A percentile compares a stretch with the other conserved stretches of the same genome.
phyloP scores from a whole-genome alignment of 2,797 vertebrate genomes.

The Parotocinclus haroldoi region DNA sequence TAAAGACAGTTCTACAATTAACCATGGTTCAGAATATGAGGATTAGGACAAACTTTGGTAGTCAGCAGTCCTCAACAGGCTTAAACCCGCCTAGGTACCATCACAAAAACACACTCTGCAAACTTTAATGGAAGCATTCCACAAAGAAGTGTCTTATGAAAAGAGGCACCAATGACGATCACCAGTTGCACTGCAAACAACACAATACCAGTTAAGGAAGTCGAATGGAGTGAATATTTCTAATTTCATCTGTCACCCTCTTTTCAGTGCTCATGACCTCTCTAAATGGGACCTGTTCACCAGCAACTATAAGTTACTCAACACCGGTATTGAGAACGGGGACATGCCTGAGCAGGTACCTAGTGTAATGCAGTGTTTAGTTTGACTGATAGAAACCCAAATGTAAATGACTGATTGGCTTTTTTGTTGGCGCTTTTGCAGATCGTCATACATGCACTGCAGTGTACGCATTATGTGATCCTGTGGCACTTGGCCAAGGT shows the following conservation, averaged over 20 bases:
- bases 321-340: slow-evolving; percentile 98
- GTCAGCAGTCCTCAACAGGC: too few relatives aligned
- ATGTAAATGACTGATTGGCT: background rate
- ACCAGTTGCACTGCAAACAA: too few relatives aligned
- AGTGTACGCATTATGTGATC: slow-evolving; percentile 98
- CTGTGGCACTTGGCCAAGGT: slow-evolving; percentile 96
- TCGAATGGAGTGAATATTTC: too few relatives aligned
- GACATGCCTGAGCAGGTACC: slow-evolving; percentile 98
- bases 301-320: slow-evolving; percentile 96
- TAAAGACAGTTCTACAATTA: too few relatives aligned
- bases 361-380: background rate
- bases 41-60: too few relatives aligned
- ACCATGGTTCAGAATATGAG: too few relatives aligned
- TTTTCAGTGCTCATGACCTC: slow-evolving; percentile 91
- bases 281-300: slow-evolving; percentile 98
- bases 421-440: slow-evolving; percentile 52
- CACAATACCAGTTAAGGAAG: too few relatives aligned
- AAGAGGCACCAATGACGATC: too few relatives aligned
- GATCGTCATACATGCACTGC: slow-evolving; percentile 98
- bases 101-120: too few relatives aligned
- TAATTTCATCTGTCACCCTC: background rate
- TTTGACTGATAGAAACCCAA: background rate
- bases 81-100: too few relatives aligned
- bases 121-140: too few relatives aligned
- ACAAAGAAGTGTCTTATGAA: too few relatives aligned